Evolutionary conservation across 2,888 invertebrate genomes (phyloP).

Genomic region (Cataglyphis cursor): DNA sequence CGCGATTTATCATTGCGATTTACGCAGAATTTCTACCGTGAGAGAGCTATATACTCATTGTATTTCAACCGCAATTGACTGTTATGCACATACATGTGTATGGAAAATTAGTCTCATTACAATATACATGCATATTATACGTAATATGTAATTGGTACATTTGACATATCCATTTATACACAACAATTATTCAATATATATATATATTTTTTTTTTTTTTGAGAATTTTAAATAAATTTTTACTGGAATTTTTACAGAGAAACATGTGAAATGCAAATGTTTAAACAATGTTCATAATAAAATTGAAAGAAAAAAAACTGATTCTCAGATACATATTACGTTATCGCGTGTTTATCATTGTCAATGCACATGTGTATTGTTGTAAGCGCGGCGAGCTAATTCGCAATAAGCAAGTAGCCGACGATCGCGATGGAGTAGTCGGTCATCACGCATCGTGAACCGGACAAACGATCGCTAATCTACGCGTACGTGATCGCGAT

Average conservation of each 20-base stretch:
- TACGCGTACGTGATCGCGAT: slow-evolving; percentile 56
- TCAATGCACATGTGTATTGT: not conserved
- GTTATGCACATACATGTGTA: not conserved
- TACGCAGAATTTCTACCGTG: slow-evolving; percentile 25
- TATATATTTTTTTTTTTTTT: not conserved
- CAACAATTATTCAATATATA: not conserved
- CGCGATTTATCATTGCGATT: slow-evolving; percentile 36
- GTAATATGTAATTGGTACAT: not conserved
- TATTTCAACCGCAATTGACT: not conserved
- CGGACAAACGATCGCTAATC: slow-evolving; percentile 52
- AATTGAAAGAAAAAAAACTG: not conserved
- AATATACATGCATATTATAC: not conserved
- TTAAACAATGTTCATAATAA: not conserved
- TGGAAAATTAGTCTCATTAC: not conserved
- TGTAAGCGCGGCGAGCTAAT: not conserved
- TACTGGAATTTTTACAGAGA: not conserved
- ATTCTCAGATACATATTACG: not conserved
- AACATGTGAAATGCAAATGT: not conserved
- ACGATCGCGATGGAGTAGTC: slow-evolving; percentile 16
- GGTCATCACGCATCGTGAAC: slow-evolving; percentile 13
- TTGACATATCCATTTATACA: slow-evolving; percentile 4
- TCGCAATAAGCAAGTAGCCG: slow-evolving; percentile 6
- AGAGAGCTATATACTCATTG: slow-evolving; percentile 6
- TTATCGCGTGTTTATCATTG: slow-evolving; percentile 10
- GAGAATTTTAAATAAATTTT: not conserved